A percentile compares a stretch with the other conserved stretches of the same genome.
Evolutionary conservation across 2,888 invertebrate species (phyloP).

Genomic region (Labia minor): DNA sequence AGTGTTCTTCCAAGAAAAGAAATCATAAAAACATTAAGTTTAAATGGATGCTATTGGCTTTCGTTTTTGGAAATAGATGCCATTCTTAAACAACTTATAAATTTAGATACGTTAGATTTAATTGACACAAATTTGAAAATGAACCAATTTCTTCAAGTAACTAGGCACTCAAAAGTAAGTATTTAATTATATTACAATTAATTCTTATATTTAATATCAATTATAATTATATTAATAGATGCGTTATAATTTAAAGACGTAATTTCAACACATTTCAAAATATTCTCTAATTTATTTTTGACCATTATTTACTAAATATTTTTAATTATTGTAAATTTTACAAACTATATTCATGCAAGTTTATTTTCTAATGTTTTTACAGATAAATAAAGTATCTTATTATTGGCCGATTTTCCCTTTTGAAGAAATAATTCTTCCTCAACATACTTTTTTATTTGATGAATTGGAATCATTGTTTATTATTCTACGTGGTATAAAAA

Average conservation of each 20-base stretch:
- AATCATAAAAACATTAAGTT: neutral
- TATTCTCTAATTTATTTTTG: neutral
- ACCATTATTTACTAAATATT: too few relatives aligned
- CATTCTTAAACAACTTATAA: neutral
- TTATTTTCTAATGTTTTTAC: neutral
- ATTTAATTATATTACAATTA: too few relatives aligned
- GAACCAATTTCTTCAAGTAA: neutral
- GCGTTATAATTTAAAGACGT: neutral
- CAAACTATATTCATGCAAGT: neutral
- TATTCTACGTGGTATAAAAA: too few relatives aligned
- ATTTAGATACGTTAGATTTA: neutral
- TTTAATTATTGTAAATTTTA: too few relatives aligned
- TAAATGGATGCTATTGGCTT: neutral
- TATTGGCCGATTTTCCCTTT: neutral
- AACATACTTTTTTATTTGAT: neutral
- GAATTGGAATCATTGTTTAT: neutral
- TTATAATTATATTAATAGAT: too few relatives aligned
- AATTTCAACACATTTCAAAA: neutral
- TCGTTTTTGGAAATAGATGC: neutral
- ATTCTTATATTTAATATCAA: too few relatives aligned
- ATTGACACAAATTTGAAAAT: neutral
- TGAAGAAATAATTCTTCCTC: neutral
- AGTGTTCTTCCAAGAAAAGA: neutral
- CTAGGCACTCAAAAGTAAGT: too few relatives aligned
- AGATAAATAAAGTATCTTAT: neutral